Percentiles rank a stretch among this genome's conserved stretches.
These are phyloP conservation scores for Zhuqinia jingwanae DNA, from an alignment of 2,888 invertebrate species.

Conservation along the genomic window DNA sequence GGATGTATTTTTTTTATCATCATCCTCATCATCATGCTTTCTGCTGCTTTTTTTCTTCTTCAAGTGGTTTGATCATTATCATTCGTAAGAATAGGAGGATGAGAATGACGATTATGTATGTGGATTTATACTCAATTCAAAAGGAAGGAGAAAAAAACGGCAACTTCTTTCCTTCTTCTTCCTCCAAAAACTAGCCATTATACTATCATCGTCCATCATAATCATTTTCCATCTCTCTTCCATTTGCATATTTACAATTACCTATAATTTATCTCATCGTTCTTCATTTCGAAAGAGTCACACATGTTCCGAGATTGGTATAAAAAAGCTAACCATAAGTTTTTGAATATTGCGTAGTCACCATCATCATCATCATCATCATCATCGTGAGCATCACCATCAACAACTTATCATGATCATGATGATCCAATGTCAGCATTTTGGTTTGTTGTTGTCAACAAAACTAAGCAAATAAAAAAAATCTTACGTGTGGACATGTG, in stretches of 20 bases:
- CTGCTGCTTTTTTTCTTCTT: neutral
- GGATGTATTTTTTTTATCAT: constrained; percentile 12
- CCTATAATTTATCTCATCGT: neutral
- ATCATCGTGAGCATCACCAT: no score
- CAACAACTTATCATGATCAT: no score
- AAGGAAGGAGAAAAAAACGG: neutral
- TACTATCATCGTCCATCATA: constrained; percentile 29
- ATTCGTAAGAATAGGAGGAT: neutral
- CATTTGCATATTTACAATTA: constrained; percentile 36
- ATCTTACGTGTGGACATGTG: no score
- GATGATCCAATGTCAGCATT: no score
- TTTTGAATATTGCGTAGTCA: neutral
- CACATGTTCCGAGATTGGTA: neutral
- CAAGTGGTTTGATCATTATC: constrained; percentile 31
- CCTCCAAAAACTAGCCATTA: constrained; percentile 24
- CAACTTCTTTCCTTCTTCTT: neutral
- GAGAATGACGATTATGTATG: neutral
- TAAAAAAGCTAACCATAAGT: constrained; percentile 22
- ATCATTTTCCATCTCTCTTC: constrained; percentile 19
- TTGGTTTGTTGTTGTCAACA: no score
- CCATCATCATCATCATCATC: no score
- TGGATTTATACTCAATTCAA: no score
- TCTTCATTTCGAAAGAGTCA: neutral
- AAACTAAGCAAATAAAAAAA: no score
- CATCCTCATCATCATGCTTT: neutral